A percentile compares a stretch with the other conserved stretches of the same genome.
Evolutionary conservation across 2,113 vertebrate species (phyloP).

Genomic region (Periophthalmus modestus): DNA sequence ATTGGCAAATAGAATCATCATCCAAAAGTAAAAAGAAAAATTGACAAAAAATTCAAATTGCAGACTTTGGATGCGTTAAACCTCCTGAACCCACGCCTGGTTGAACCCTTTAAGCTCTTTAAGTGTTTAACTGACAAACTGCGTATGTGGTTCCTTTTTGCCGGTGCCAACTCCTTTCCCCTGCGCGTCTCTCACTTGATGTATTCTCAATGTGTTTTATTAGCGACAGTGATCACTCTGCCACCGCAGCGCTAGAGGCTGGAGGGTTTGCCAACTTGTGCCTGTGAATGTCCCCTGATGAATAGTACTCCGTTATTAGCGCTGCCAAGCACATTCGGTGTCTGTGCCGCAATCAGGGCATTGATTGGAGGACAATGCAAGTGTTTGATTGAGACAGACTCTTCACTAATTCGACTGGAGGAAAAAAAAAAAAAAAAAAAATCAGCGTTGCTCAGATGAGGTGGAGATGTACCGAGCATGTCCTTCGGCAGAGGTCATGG

Average conservation of each 20-base stretch:
- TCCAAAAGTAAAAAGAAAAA: neutral
- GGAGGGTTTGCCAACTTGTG: slow-evolving; percentile 49
- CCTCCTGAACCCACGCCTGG: neutral
- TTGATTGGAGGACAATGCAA: slow-evolving; percentile 70
- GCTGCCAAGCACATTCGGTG: slow-evolving; percentile 43
- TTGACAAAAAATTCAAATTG: neutral
- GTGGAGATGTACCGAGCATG: neutral
- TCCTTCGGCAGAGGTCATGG: slow-evolving; percentile 2
- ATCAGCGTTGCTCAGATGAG: neutral
- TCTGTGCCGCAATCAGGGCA: slow-evolving; percentile 63
- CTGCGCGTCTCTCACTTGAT: neutral
- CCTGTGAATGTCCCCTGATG: slow-evolving; percentile 58
- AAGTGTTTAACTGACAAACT: neutral
- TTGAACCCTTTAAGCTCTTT: neutral
- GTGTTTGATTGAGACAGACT: slow-evolving; percentile 67
- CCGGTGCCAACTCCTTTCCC: slow-evolving; percentile 8
- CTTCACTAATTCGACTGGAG: slow-evolving; percentile 55
- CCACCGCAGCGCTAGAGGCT: slow-evolving; percentile 22
- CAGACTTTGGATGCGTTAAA: neutral
- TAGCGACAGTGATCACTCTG: slow-evolving; percentile 19
- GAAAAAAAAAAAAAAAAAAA: slow-evolving; percentile 1
- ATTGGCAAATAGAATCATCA: neutral
- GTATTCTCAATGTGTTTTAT: slow-evolving; percentile 10
- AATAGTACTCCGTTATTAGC: slow-evolving; percentile 56
- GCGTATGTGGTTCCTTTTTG: neutral